Base-by-base conservation (phyloP, 1,140 invertebrate genomes). In the Sycophila sp. region DNA sequence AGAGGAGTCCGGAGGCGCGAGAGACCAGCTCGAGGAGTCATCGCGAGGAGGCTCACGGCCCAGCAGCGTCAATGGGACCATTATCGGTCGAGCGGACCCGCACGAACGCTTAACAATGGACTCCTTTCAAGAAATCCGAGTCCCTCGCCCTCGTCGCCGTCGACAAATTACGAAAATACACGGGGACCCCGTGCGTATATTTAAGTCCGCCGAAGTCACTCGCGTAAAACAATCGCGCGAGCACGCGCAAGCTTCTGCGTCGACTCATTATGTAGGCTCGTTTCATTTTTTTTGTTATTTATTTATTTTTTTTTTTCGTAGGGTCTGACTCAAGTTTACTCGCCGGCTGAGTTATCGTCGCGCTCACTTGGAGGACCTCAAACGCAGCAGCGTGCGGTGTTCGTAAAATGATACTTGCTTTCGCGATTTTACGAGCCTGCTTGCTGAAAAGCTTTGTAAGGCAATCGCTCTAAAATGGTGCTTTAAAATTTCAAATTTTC, bases 111-210 rank as follows among this genome's bases (percentile, higher is more conserved):
- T 22, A 73, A 81, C 78, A 79, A 81, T 77, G 75, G 75, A 49
- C 40, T 45, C 67, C 77, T 79, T 80, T 81, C 66, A 63, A 79
- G 78, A 77, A 78, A 80, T 80, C 76, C 72, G 76, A 78, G 32
- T 42, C 42, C 22, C 51, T 56, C 36, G 51, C 17, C 6, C 22
- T 38, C 47, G 0, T 66, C 69, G 71, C 69, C 55, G 65, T 77
- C 74, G 73, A 81, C 75, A 77, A 78, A 81, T 79, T 77, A 71
- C 75, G 66, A 69, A 73, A 71, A 60, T 70, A 72, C 75, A 73
- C 38, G 36, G 49, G 30, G n/a, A n/a, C n/a, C n/a, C n/a, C n/a
- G n/a, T n/a, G n/a, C n/a, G n/a, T n/a, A n/a, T n/a, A n/a, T n/a
- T n/a, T n/a, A n/a, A n/a, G n/a, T n/a, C n/a, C n/a, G n/a, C n/a